Percentiles rank a stretch among this genome's conserved stretches.
Evolutionary conservation across 2,797 vertebrate species (phyloP).

Genomic region (Hypotaenidia okinawae): DNA sequence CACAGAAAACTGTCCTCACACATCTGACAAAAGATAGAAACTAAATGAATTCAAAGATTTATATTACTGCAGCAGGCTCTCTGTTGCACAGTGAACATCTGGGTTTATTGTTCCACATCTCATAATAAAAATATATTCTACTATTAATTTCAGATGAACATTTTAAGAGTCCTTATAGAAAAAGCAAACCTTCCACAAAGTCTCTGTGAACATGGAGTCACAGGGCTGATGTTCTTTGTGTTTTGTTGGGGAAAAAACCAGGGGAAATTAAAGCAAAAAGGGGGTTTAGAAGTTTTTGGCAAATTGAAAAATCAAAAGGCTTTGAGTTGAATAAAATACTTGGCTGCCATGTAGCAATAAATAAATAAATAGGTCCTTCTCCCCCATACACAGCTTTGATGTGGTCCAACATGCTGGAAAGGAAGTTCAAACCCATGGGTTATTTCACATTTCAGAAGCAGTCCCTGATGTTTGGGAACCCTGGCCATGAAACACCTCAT

Average conservation of each 20-base stretch:
- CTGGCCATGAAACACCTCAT: background rate
- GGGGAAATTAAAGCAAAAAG: background rate
- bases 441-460: background rate
- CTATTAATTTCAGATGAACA: constrained; percentile 29
- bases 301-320: background rate
- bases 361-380: background rate
- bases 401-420: background rate
- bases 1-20: background rate
- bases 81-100: constrained; percentile 4
- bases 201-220: background rate
- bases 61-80: background rate
- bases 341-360: background rate
- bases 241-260: background rate
- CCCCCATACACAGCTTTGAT: background rate
- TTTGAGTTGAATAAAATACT: background rate
- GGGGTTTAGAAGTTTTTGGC: background rate
- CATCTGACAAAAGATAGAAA: background rate
- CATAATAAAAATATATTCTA: background rate
- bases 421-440: background rate
- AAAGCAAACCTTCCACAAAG: background rate
- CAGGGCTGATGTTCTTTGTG: background rate
- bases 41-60: background rate
- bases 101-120: constrained; percentile 23
- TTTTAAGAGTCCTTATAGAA: background rate
- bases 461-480: background rate